Conservation (phyloP, 92 coral and sea anemone species). For the Epizoanthus stellaris region DNA sequence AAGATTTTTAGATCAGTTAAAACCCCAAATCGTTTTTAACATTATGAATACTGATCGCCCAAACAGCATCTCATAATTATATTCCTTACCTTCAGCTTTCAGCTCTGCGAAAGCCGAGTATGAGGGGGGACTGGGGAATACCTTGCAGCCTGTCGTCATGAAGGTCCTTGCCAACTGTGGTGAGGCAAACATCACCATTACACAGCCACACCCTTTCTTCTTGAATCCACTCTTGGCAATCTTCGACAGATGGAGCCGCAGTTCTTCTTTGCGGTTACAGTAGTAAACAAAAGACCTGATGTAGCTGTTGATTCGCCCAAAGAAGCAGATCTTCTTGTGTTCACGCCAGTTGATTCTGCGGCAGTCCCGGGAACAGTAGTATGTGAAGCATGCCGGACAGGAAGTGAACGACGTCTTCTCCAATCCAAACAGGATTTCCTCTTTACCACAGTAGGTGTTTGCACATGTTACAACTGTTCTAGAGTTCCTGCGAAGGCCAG, state of each 20-base stretch:
- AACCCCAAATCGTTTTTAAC: too few species aligned
- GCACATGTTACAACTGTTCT: constrained; percentile 76
- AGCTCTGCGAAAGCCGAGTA: constrained; percentile 77
- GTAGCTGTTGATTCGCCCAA: constrained; percentile 96
- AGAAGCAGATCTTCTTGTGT: constrained; percentile 94
- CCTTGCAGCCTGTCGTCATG: constrained; percentile 92
- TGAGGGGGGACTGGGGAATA: constrained; percentile 94
- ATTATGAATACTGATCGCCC: too few species aligned
- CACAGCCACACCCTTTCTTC: constrained; percentile 91
- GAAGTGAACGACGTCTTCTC: constrained; percentile 94
- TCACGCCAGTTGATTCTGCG: constrained; percentile 96
- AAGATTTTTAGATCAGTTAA: too few species aligned
- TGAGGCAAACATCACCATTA: constrained; percentile 91
- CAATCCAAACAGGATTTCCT: constrained; percentile 76
- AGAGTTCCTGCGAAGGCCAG: constrained; percentile 59
- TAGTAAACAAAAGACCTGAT: constrained; percentile 88
- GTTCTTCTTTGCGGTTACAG: constrained; percentile 86
- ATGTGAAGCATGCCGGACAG: constrained; percentile 95
- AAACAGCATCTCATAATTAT: neutral
- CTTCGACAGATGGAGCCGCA: constrained; percentile 85
- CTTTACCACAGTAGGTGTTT: constrained; percentile 73
- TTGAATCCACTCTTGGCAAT: constrained; percentile 84
- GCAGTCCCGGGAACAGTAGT: constrained; percentile 90
- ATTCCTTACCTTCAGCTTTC: constrained; percentile 61
- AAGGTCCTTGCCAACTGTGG: constrained; percentile 92